Base-by-base conservation (phyloP, 2,113 vertebrate genomes). In the Peromyscus leucopus region DNA sequence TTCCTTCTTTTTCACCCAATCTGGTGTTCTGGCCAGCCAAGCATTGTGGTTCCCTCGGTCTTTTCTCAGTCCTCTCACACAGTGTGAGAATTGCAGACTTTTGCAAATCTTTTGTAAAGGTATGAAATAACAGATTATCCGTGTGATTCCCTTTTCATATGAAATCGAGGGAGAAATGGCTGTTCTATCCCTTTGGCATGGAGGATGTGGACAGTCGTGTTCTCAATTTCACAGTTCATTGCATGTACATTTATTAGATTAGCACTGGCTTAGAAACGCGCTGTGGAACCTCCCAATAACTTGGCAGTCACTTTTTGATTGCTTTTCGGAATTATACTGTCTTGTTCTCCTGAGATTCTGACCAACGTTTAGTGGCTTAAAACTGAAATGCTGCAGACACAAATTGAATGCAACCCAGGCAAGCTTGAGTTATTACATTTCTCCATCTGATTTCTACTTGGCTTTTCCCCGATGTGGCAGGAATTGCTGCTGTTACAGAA, bases 191-290 rank as follows among this genome's bases (percentile, higher is more conserved):
- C 86, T 92, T 82, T 93, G 96, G 89, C 92, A 86, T 90, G 48
- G 96, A 90, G 92, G 65, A 93, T 36, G 61, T 59, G 96, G 92
- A n/a, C 91, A 92, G 80, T 84, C 91, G 4, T 96, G 89, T 93
- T 94, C 95, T 95, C 96, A 97, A 96, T 98, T 96, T 97, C 97
- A 96, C 93, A 93, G 97, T 91, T 97, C 96, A 72, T 89, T 42
- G 86, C 82, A 0, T 0, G 42, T 79, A 42, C 91, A 51, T 93
- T 94, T 91, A 96, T 97, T 93, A 96, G 95, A 97, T 95, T 95
- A 93, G 94, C 3, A 5, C 86, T 75, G 82, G 78, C 76, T 96
- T 96, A 95, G 89, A 87, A 95, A 83, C 0, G 36, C 79, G 72
- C 89, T 28, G 1, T 26, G 61, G 87, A 97, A 36, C 85, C 89